A percentile compares a stretch with the other conserved stretches of the same genome.
These are phyloP conservation scores for Biston betularia DNA, from an alignment of 2,888 invertebrate species.

Conservation along the genomic window DNA sequence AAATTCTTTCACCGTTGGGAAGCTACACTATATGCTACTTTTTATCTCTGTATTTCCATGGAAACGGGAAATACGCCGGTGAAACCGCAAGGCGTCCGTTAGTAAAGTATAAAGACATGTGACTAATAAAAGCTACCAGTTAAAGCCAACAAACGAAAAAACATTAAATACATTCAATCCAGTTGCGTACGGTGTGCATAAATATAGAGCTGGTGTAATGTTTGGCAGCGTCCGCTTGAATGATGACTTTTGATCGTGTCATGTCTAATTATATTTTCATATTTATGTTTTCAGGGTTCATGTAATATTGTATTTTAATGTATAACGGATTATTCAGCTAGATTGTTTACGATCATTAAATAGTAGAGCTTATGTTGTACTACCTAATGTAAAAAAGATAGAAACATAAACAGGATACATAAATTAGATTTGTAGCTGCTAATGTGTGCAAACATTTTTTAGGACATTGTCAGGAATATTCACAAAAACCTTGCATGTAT, in stretches of 20 bases:
- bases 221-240: conserved; percentile 40
- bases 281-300: conserved; percentile 13
- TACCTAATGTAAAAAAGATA: no score
- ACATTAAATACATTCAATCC: neutral
- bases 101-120: no score
- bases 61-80: no score
- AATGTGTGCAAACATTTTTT: no score
- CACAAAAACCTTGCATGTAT: no score
- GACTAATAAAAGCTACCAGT: neutral
- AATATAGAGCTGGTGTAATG: conserved; percentile 38
- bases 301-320: neutral
- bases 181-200: conserved; percentile 7
- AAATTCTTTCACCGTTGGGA: no score
- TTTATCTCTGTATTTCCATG: no score
- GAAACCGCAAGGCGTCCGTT: no score
- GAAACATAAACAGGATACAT: no score
- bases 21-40: no score
- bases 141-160: neutral
- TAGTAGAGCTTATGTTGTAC: no score
- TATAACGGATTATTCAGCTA: neutral
- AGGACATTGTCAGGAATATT: no score
- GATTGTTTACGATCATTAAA: neutral
- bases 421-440: neutral
- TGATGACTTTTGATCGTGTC: conserved; percentile 32
- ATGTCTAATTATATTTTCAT: conserved; percentile 35